Percentiles rank a stretch among this genome's conserved stretches.
These are phyloP conservation scores for Holotrichia oblita DNA, from an alignment of 1,140 invertebrate species.

Conservation along the genomic window DNA sequence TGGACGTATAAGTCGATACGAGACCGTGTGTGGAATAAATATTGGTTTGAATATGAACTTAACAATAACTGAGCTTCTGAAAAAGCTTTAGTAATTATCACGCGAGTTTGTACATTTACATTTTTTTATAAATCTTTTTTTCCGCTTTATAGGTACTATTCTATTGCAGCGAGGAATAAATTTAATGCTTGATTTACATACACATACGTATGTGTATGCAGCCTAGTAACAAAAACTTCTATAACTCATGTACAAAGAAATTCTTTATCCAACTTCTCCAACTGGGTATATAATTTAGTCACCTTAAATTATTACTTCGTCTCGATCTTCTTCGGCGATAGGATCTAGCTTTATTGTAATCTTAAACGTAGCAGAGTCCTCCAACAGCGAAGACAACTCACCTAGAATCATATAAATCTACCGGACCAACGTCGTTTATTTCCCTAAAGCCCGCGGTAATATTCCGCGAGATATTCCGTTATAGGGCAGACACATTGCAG, in stretches of 20 bases:
- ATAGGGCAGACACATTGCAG: constrained; percentile 22
- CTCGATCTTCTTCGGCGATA: constrained; percentile 12
- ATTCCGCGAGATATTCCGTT: constrained; percentile 30
- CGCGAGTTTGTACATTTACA: too few species aligned
- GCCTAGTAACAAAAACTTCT: background rate
- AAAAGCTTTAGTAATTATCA: too few species aligned
- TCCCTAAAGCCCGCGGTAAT: constrained; percentile 27
- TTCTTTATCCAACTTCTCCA: background rate
- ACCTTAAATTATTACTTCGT: constrained; percentile 2
- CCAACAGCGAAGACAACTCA: constrained; percentile 17
- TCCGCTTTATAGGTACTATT: too few species aligned
- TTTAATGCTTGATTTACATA: too few species aligned
- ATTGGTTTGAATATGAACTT: too few species aligned
- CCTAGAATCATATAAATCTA: constrained; percentile 29
- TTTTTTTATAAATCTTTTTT: too few species aligned
- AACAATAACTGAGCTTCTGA: too few species aligned
- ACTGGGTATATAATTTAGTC: constrained; percentile 1
- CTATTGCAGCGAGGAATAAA: too few species aligned
- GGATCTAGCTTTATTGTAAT: background rate
- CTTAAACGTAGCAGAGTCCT: background rate
- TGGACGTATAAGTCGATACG: too few species aligned
- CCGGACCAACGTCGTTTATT: constrained; percentile 13
- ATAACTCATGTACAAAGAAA: background rate
- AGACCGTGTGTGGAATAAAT: too few species aligned
- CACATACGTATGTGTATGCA: background rate